Evolutionary conservation across 2,888 invertebrate genomes (phyloP).

Genomic region (Rugalucina vietnamica): DNA sequence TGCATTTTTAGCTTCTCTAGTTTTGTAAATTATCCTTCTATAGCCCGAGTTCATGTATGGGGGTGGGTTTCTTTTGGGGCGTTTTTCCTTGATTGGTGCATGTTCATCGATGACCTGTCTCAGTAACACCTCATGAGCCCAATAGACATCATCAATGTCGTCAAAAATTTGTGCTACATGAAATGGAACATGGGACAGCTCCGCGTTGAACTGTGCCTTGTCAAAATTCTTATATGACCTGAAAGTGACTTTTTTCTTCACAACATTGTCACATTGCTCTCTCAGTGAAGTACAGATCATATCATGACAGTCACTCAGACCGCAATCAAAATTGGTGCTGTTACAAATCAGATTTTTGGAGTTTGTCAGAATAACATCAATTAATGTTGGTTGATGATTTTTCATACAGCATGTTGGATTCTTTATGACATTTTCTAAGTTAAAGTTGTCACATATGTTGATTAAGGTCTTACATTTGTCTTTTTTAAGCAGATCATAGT

Average conservation of each 20-base stretch:
- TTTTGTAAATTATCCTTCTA: background rate
- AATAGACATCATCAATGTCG: background rate
- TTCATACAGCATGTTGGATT: conserved; percentile 6
- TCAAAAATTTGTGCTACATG: background rate
- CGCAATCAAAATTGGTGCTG: background rate
- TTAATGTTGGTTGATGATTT: background rate
- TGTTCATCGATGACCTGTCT: conserved; percentile 1
- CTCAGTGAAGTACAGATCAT: conserved; percentile 13
- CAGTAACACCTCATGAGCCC: background rate
- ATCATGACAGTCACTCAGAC: conserved; percentile 23
- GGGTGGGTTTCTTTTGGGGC: background rate
- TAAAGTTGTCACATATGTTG: conserved; percentile 19
- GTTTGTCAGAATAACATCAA: conserved; percentile 18
- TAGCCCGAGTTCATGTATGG: background rate
- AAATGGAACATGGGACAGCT: background rate
- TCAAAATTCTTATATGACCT: background rate
- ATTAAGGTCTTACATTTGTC: conserved; percentile 6
- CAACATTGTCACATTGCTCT: background rate
- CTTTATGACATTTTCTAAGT: conserved; percentile 4
- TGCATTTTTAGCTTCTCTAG: background rate
- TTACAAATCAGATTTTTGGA: background rate
- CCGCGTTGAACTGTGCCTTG: background rate
- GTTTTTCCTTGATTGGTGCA: background rate
- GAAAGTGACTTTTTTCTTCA: background rate
- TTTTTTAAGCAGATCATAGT: background rate